A percentile compares a stretch with the other conserved stretches of the same genome.
phyloP scores from a whole-genome alignment of 2,888 invertebrate genomes.

The Lydus trimaculatus region DNA sequence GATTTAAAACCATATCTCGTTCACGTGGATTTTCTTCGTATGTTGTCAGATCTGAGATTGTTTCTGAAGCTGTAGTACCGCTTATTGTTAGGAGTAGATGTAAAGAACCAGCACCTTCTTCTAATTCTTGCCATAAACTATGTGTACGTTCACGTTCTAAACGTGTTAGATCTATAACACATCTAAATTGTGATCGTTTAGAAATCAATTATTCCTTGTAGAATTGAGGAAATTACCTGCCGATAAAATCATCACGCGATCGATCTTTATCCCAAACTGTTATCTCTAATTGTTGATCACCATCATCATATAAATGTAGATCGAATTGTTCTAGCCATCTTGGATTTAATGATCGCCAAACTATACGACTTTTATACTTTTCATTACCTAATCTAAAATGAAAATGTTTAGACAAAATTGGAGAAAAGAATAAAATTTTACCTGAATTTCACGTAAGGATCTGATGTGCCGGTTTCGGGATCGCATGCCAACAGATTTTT shows the following conservation, averaged over 20 bases:
- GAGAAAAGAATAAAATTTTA: conserved; percentile 52
- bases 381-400: conserved; percentile 86
- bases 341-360: conserved; percentile 85
- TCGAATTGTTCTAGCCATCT: conserved; percentile 98
- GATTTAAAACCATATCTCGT: conserved; percentile 66
- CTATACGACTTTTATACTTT: conserved; percentile 95
- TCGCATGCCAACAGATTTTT: conserved; percentile 89
- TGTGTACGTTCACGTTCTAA: conserved; percentile 92
- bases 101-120: conserved; percentile 87
- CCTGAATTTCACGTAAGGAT: conserved; percentile 97
- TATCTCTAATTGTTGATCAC: conserved; percentile 90
- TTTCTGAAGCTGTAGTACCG: conserved; percentile 92
- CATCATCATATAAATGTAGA: conserved; percentile 93
- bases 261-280: conserved; percentile 90
- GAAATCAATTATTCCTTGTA: neutral
- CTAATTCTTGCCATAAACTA: conserved; percentile 85
- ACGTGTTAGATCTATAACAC: conserved; percentile 82
- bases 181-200: conserved; percentile 66
- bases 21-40: conserved; percentile 84
- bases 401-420: conserved; percentile 39
- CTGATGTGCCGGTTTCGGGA: conserved; percentile 85
- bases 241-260: conserved; percentile 87
- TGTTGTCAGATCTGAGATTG: conserved; percentile 88
- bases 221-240: conserved; percentile 67
- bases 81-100: conserved; percentile 92